A percentile compares a stretch with the other conserved stretches of the same genome.
These are phyloP conservation scores for Acromyrmex echinatior DNA, from an alignment of 1,140 invertebrate genomes.

Conservation along the genomic window DNA sequence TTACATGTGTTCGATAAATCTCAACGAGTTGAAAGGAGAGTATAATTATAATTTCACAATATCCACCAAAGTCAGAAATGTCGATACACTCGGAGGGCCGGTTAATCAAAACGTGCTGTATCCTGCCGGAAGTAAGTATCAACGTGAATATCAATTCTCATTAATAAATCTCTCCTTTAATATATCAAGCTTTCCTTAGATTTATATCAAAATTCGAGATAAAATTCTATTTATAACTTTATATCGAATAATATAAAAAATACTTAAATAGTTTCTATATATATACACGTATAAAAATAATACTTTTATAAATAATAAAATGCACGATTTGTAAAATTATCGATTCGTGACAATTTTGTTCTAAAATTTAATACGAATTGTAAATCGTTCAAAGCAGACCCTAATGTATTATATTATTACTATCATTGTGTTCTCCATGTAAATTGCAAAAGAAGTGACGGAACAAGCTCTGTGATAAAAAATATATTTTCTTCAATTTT, in stretches of 20 bases:
- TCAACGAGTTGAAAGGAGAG: constrained; percentile 75
- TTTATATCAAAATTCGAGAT: constrained; percentile 6
- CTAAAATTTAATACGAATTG: not conserved
- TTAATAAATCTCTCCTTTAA: constrained; percentile 15
- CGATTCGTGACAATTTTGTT: not conserved
- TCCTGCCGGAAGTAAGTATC: constrained; percentile 81
- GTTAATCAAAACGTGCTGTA: constrained; percentile 60
- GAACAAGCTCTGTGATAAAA: not conserved
- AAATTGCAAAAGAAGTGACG: not conserved
- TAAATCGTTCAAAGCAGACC: not conserved
- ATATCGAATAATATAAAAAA: not conserved
- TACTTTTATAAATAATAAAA: not conserved
- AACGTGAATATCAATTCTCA: not conserved
- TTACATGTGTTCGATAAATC: constrained; percentile 68
- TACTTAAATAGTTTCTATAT: not conserved
- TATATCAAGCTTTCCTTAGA: not conserved
- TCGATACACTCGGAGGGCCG: constrained; percentile 62
- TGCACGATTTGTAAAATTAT: not conserved
- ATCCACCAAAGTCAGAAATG: constrained; percentile 68
- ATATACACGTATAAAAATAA: not conserved
- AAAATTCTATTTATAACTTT: not conserved
- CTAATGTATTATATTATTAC: not conserved
- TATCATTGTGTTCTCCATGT: not conserved
- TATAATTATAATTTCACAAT: constrained; percentile 79
- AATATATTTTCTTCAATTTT: not conserved